Base-by-base conservation (phyloP, 1,140 invertebrate genomes). In the Drosophila kanapiae region DNA sequence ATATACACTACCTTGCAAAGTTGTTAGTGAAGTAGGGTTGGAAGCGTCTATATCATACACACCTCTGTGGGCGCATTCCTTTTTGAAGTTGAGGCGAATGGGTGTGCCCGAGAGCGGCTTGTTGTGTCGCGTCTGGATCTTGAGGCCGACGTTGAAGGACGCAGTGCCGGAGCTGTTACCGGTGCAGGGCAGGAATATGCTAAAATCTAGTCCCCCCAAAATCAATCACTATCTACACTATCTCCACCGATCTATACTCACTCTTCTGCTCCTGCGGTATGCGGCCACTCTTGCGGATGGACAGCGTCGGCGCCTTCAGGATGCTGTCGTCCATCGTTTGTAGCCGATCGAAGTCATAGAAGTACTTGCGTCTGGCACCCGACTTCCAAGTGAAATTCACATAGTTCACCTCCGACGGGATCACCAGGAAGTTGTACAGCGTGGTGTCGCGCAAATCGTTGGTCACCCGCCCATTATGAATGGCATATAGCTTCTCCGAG, bases 341-440 rank as follows among this genome's bases (percentile, higher is more conserved):
- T 51, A 98, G 93, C 48, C 95, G 94, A 92, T 97, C 97, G 92
- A 98, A 98, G 93, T 97, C 95, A 91, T 98, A 98, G 92, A 95
- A 95, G 93, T 98, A 98, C 88, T 96, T 96, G 92, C 97, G 97
- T 38, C 94, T 56, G 0, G 94, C 29, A n/a, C 96, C 97, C 14
- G 97, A 96, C 91, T 96, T 97, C 97, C 97, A 98, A 8, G 97
- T 98, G 85, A 98, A 98, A 93, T 98, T 98, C 4, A 98, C 97
- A 84, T 96, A 96, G 48, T 95, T 96, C 37, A 98, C 97, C 94
- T 98, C 97, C 14, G 97, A 96, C 0, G 98, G 98, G 85, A 98
- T 98, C 27, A 97, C 95, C 57, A 98, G 93, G 92, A 97, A 96
- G 82, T 96, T 96, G 80, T 98, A 97, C 81, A 98, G 97, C 91